Evolutionary conservation across 2,113 vertebrate species (phyloP).

Genomic region (Triplophysa rosa): DNA sequence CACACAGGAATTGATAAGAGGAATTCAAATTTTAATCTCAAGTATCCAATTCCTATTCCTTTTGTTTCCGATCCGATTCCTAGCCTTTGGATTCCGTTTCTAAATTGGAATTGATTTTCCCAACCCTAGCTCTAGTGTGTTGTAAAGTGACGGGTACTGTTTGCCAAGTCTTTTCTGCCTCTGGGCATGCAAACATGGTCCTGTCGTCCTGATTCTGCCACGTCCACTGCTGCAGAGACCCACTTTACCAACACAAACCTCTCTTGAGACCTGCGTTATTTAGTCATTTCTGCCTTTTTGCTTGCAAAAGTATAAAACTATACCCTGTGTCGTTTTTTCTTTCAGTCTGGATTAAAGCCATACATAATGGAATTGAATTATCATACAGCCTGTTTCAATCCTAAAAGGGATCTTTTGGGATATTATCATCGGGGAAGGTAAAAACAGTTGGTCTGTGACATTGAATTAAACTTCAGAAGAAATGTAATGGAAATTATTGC

Average conservation of each 20-base stretch:
- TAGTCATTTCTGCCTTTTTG: conserved; percentile 23
- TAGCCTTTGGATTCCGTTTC: too few relatives aligned
- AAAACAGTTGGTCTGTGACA: not conserved
- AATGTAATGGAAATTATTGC: not conserved
- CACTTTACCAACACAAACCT: conserved; percentile 61
- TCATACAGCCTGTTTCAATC: conserved; percentile 49
- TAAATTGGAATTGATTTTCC: not conserved
- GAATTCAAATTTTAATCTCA: too few relatives aligned
- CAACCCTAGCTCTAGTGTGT: conserved; percentile 34
- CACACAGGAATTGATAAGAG: too few relatives aligned
- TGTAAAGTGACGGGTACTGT: conserved; percentile 40
- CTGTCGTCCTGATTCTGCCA: conserved; percentile 61
- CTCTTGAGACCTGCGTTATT: conserved; percentile 51
- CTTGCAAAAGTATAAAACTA: not conserved
- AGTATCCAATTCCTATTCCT: too few relatives aligned
- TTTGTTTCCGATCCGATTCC: too few relatives aligned
- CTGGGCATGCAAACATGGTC: conserved; percentile 57
- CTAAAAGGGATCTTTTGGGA: not conserved
- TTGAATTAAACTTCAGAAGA: not conserved
- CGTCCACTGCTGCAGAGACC: conserved; percentile 59
- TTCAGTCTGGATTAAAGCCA: not conserved
- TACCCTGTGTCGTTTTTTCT: conserved; percentile 22
- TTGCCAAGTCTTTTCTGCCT: conserved; percentile 49
- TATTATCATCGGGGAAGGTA: not conserved
- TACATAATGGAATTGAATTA: conserved; percentile 1